phyloP scores from a whole-genome alignment of 2,113 vertebrate species.

The Sebastes schlegelii region DNA sequence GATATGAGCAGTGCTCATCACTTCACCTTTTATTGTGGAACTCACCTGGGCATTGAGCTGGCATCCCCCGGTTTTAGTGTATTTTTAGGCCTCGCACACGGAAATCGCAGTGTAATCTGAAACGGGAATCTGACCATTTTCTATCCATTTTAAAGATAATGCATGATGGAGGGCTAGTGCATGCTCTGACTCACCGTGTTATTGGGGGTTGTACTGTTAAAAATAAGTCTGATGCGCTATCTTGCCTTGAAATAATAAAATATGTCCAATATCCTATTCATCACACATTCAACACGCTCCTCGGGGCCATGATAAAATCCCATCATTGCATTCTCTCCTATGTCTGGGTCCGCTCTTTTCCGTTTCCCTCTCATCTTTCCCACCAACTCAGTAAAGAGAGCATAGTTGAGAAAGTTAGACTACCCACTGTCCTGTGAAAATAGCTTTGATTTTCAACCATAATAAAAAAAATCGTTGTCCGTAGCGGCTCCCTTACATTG shows the following conservation, averaged over 20 bases:
- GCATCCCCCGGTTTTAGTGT: constrained; percentile 17
- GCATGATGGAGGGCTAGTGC: constrained; percentile 22
- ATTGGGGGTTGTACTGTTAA: constrained; percentile 10
- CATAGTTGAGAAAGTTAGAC: constrained; percentile 43
- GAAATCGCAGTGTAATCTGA: constrained; percentile 28
- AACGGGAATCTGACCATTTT: constrained; percentile 36
- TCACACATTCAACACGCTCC: constrained; percentile 8
- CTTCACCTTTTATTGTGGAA: constrained; percentile 28
- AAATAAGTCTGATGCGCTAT: constrained; percentile 44
- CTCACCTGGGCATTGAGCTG: constrained; percentile 36
- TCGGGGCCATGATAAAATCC: constrained; percentile 32
- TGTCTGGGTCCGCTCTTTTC: constrained; percentile 27
- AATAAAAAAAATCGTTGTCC: neutral
- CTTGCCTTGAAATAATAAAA: constrained; percentile 38
- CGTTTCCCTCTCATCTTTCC: constrained; percentile 44
- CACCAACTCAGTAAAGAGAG: constrained; percentile 42
- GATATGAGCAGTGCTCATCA: constrained; percentile 57
- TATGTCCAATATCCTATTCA: constrained; percentile 25
- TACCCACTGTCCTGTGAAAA: constrained; percentile 42
- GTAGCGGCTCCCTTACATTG: neutral
- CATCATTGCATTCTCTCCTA: constrained; percentile 40
- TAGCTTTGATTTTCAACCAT: constrained; percentile 11
- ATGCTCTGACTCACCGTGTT: constrained; percentile 3
- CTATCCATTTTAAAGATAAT: constrained; percentile 44
- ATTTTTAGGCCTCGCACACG: constrained; percentile 24